Evolutionary conservation across 2,113 vertebrate species (phyloP).

Genomic region (Microcebus tavaratra): DNA sequence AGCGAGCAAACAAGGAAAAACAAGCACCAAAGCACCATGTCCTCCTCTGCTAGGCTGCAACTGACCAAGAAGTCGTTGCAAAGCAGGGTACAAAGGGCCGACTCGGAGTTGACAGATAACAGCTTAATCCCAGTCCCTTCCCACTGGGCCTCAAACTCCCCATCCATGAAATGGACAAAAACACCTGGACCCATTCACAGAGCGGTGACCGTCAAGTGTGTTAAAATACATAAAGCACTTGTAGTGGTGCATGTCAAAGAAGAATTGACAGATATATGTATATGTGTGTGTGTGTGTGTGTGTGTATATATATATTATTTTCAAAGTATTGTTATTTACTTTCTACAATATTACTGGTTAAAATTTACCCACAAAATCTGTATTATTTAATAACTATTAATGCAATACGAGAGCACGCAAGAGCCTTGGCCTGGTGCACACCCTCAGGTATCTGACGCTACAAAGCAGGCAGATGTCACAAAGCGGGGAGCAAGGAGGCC

Average conservation of each 20-base stretch:
- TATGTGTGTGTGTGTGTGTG: neutral
- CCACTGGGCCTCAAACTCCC: neutral
- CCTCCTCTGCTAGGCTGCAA: neutral
- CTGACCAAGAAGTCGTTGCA: rapidly evolving
- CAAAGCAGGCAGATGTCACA: neutral
- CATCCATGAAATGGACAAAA: neutral
- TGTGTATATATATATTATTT: neutral
- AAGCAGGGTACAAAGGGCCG: no score
- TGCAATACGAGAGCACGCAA: neutral
- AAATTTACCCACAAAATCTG: slow-evolving; percentile 3
- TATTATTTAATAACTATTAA: neutral
- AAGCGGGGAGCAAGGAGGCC: neutral
- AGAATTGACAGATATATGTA: no score
- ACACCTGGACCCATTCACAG: no score
- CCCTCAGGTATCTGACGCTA: neutral
- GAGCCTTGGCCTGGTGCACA: neutral
- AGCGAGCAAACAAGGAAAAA: neutral
- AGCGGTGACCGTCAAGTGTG: neutral
- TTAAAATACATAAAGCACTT: neutral
- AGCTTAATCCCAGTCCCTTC: neutral
- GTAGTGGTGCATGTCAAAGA: no score
- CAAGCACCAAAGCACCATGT: neutral
- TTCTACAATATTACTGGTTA: neutral
- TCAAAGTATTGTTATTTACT: neutral
- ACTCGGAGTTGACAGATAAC: rapidly evolving